Base-by-base conservation (phyloP, 2,113 vertebrate genomes). In the Hydropotes inermis region DNA sequence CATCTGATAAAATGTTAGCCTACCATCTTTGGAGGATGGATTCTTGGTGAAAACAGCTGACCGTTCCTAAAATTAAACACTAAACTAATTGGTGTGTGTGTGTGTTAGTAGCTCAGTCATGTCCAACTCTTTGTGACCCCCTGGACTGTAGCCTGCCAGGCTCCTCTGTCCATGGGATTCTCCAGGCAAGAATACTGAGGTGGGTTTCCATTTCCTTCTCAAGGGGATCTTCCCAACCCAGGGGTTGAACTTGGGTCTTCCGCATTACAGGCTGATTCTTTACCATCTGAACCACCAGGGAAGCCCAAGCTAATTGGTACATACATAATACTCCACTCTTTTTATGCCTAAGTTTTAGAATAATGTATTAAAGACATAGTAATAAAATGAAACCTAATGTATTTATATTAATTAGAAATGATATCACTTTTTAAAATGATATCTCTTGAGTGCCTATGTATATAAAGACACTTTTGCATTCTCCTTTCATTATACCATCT, bases 301-400 rank as follows among this genome's bases (percentile, higher is more conserved):
- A 70, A 70, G 67, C 19, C 10, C n/a, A 70, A 23, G 67, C 9
- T 70, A 23, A 70, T 84, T 95, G 64, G 52, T 47, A 74, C 7
- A 94, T 13, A 78, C 6, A 85, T 52, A 61, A 74, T 61, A 82
- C 1, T 25, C 50, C 1, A 84, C 3, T 61, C 6, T 60, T 57
- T 91, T 33, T 86, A 28, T 82, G 23, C 16, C 23, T 1, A 82
- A 93, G 16, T 55, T 83, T 83, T 91, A 58, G 17, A 54, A 15
- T 45, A 43, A 10, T 27, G 79, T 55, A 86, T 64, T 95, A 82
- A 76, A 76, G 3, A 7, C 23, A 45, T 61, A 4, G 21, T 50
- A 82, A 91, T 28, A 36, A 91, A 64, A 95, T 92, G 10, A 88
- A 54, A 95, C 67, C 28, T 28, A 95, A 86, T 86, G 16, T 55